Evolutionary conservation across 2,888 invertebrate species (phyloP), one percentile per base, ranked within the genome.

Genomic region (Agrotis exclamationis): DNA sequence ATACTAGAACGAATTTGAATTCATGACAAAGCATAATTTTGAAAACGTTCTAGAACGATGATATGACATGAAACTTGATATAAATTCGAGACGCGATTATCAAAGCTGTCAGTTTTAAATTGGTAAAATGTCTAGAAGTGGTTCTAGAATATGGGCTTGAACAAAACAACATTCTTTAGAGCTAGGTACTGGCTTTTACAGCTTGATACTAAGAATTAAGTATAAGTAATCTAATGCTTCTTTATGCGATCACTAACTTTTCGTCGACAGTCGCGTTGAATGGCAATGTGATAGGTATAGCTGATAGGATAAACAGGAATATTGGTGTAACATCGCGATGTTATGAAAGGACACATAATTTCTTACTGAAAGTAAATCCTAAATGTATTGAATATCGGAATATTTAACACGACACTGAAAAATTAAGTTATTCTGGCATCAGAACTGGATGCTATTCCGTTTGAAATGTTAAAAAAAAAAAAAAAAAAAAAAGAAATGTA

Each of bases 311-410:
- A 14, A n/a, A 33, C 13, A 11, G 20, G 13, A 14, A 59, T 63
- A n/a, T 22, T 33, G 22, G 1, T 45, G n/a, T 56, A 18, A 24
- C 56, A 39, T 39, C 56, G 47, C 14, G 51, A 74, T 14, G 50
- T n/a, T 60, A 39, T 2, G 44, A 48, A 39, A 47, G 57, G 62
- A 66, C 74, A 57, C 57, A 2, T 57, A 0, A 74, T 74, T 66
- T 66, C 60, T 51, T 51, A n/a, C 13, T 44, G 16, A 13, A 62
- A 67, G 51, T 2, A 39, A 16, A 14, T 4, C 45, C 20, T 47
- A 47, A 73, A 57, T 47, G 14, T 39, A 14, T 28, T 39, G 47
- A 53, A 22, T 63, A 48, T 48, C 11, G 47, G 39, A 20, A 56
- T 56, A 62, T n/a, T 24, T 44, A 16, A 16, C n/a, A 5, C 9